Percentiles rank a stretch among this genome's conserved stretches.
Conservation (phyloP, 2,113 vertebrate genomes). For the Myrmophylax atrothorax region DNA sequence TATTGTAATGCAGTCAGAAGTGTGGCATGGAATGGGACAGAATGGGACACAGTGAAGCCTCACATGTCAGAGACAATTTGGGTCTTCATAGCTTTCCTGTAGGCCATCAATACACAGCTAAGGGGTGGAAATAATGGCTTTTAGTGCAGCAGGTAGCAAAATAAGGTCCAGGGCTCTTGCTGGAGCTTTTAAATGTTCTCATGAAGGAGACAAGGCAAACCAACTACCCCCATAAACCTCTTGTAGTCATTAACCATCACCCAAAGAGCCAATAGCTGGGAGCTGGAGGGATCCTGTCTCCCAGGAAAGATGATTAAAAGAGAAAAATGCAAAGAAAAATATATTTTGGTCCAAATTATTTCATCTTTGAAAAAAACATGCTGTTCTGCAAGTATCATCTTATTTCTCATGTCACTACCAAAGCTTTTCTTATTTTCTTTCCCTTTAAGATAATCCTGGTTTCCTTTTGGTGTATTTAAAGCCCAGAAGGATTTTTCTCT, state of each 20-base stretch:
- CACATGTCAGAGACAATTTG: background rate
- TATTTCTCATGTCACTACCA: background rate
- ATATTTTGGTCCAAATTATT: background rate
- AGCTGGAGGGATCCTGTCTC: background rate
- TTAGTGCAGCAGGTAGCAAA: background rate
- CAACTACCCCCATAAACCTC: background rate
- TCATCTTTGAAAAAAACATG: background rate
- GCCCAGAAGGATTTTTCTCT: background rate
- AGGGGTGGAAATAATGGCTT: background rate
- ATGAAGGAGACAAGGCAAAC: background rate
- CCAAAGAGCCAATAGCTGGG: background rate
- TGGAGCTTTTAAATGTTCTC: background rate
- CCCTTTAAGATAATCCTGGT: background rate
- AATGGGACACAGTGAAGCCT: background rate
- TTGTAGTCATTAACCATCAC: background rate
- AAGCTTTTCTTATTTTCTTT: background rate
- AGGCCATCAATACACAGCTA: background rate
- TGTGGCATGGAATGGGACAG: background rate
- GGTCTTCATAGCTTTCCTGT: background rate
- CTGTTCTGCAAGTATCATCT: background rate
- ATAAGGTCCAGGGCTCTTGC: background rate
- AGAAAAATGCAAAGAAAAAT: background rate
- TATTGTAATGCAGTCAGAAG: background rate
- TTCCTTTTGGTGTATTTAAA: slow-evolving; percentile 6
- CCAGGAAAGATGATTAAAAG: background rate